Evolutionary conservation across 2,888 invertebrate species (phyloP), one percentile per base, ranked within the genome.

Genomic region (Dolichomitus sp.): DNA sequence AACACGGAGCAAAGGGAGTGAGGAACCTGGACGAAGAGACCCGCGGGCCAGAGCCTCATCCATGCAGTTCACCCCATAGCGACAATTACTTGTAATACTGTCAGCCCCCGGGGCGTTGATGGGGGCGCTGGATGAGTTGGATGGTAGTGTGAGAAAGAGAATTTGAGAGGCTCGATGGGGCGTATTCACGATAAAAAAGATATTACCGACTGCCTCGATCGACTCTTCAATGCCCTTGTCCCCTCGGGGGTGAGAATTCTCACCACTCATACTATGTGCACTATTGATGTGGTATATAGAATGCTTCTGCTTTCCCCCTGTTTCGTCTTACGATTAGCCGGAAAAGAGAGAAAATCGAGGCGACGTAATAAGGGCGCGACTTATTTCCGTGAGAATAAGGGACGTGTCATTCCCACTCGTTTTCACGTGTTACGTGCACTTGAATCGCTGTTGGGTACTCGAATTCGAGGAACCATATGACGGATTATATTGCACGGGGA

Each of bases 11-110:
- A 37, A 54, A 11, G 74, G 68, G 45, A 66, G 65, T 17, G 57
- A 57, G 77, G 45, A 69, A 72, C 63, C 76, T 72, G 63, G 14
- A 54, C 68, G 72, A 63, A 73, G 45, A 40, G 76, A 70, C 76
- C 72, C 73, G 74, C 54, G 77, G 80, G 81, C 66, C 59, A 54
- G 33, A 73, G 33, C 54, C 70, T 78, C 82, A 52, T 76, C 63
- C 76, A n/a, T 77, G 80, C 75, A 73, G 80, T 84, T 84, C 90
- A 89, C 89, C 90, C 89, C 86, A 87, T 84, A 89, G 91, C 90
- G 91, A 93, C 93, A 93, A 93, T 93, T 93, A 92, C 93, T 92
- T 89, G 91, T 93, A 93, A 93, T 92, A 91, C 91, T 89, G 90
- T 90, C 88, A 80, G 88, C 88, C 86, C 90, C 85, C 86, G 84